Conservation (phyloP, 2,113 vertebrate genomes). For the Genyomyrus donnyi region DNA sequence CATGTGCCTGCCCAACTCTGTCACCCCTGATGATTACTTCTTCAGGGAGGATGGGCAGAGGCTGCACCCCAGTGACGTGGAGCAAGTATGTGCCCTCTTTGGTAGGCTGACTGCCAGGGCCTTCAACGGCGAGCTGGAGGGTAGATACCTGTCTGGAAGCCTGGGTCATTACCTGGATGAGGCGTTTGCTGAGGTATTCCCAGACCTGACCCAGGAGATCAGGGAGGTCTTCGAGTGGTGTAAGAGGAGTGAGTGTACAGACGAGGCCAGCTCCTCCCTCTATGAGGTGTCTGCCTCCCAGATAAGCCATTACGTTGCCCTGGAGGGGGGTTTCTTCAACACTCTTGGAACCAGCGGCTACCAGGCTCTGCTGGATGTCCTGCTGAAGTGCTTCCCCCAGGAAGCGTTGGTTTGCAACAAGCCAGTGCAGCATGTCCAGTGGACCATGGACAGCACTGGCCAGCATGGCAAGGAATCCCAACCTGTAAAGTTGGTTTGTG, state of each 20-base stretch:
- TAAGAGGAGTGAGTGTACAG: slow-evolving; percentile 44
- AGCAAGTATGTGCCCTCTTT: slow-evolving; percentile 36
- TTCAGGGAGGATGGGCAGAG: slow-evolving; percentile 38
- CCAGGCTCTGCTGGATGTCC: slow-evolving; percentile 36
- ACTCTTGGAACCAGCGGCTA: slow-evolving; percentile 42
- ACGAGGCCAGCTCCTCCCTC: slow-evolving; percentile 45
- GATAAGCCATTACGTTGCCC: slow-evolving; percentile 32
- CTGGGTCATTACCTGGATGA: slow-evolving; percentile 44
- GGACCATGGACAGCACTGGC: slow-evolving; percentile 13
- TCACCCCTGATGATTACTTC: slow-evolving; percentile 38
- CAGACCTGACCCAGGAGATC: slow-evolving; percentile 13
- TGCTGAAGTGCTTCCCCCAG: slow-evolving; percentile 35
- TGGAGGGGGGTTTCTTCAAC: slow-evolving; percentile 45
- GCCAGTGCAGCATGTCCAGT: slow-evolving; percentile 32
- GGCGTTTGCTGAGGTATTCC: slow-evolving; percentile 23
- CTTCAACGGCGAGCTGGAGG: slow-evolving; percentile 25
- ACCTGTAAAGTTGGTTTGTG: slow-evolving; percentile 36
- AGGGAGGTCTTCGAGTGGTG: slow-evolving; percentile 47
- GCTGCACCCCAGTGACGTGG: slow-evolving; percentile 25
- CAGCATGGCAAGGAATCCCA: background rate
- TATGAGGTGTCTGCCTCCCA: slow-evolving; percentile 46
- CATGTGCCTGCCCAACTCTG: slow-evolving; percentile 27
- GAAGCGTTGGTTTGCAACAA: slow-evolving; percentile 26
- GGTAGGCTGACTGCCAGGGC: slow-evolving; percentile 34
- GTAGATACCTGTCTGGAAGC: slow-evolving; percentile 21